A percentile compares a stretch with the other conserved stretches of the same genome.
Conservation (phyloP, 2,113 vertebrate species). For the Kryptolebias marmoratus region DNA sequence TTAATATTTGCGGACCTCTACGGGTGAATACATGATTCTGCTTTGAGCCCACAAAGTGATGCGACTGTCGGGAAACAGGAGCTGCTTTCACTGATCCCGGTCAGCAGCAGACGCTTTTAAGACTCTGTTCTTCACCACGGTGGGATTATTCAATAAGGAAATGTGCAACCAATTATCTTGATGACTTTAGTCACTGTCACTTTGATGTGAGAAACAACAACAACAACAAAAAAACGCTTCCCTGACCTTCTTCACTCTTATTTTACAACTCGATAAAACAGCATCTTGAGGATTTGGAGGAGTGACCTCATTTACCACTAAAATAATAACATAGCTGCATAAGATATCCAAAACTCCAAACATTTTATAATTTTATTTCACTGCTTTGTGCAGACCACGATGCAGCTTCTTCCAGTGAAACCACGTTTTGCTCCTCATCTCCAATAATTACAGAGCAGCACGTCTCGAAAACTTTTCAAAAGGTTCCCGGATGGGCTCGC, state of each 20-base stretch:
- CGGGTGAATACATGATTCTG: too few species aligned
- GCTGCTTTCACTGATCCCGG: too few species aligned
- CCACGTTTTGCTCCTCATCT: conserved; percentile 56
- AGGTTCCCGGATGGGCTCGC: conserved; percentile 23
- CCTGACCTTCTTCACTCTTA: neutral
- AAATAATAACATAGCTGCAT: neutral
- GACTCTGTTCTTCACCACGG: too few species aligned
- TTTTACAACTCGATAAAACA: conserved; percentile 4
- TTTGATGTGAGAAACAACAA: neutral
- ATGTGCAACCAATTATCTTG: too few species aligned
- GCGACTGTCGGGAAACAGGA: too few species aligned
- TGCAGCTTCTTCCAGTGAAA: conserved; percentile 31
- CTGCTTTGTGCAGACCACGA: conserved; percentile 42
- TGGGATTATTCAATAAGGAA: too few species aligned
- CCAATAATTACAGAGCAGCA: conserved; percentile 59
- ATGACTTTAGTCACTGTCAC: conserved; percentile 4
- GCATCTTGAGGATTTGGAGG: too few species aligned
- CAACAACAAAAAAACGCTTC: neutral
- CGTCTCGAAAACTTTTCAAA: conserved; percentile 34
- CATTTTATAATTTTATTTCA: conserved; percentile 52
- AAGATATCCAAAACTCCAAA: too few species aligned
- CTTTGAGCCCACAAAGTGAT: too few species aligned
- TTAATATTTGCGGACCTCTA: too few species aligned
- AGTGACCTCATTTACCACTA: neutral
- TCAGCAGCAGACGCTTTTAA: too few species aligned